Evolutionary conservation across 1,140 invertebrate species (phyloP).

Genomic region (Diprion similis): DNA sequence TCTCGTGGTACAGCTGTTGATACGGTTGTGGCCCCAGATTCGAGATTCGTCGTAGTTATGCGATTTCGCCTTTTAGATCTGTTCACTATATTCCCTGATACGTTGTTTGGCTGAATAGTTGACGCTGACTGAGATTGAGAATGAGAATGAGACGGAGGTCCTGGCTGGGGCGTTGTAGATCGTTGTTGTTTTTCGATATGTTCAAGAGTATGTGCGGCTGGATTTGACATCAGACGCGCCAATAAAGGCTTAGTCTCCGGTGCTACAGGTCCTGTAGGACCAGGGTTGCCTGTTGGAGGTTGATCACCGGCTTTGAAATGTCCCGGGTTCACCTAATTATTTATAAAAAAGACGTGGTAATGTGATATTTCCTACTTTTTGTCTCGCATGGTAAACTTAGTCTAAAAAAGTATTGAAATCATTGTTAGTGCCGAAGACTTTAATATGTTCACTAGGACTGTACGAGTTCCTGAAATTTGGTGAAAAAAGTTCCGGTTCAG

Average conservation of each 20-base stretch:
- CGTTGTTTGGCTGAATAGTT: neutral
- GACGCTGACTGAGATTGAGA: slow-evolving; percentile 3
- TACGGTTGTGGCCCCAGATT: slow-evolving; percentile 25
- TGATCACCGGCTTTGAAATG: slow-evolving; percentile 54
- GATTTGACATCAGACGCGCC: slow-evolving; percentile 79
- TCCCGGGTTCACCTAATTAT: slow-evolving; percentile 49
- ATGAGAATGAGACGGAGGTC: slow-evolving; percentile 29
- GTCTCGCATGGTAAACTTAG: too few species aligned
- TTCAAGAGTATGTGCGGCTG: slow-evolving; percentile 79
- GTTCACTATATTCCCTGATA: slow-evolving; percentile 47
- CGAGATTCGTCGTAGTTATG: slow-evolving; percentile 34
- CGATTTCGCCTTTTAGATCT: slow-evolving; percentile 44
- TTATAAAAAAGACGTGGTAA: neutral
- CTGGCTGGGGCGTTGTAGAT: slow-evolving; percentile 70
- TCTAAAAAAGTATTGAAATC: neutral
- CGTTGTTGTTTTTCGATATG: slow-evolving; percentile 89
- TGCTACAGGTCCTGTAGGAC: slow-evolving; percentile 36
- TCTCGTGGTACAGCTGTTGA: slow-evolving; percentile 4
- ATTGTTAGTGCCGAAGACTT: slow-evolving; percentile 1
- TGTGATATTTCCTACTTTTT: too few species aligned
- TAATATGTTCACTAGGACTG: slow-evolving; percentile 9
- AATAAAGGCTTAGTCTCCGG: slow-evolving; percentile 65
- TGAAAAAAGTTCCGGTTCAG: too few species aligned
- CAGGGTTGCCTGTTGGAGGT: slow-evolving; percentile 52
- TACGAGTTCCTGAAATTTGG: neutral